A percentile compares a stretch with the other conserved stretches of the same genome.
phyloP scores from a whole-genome alignment of 2,888 invertebrate genomes.

The Meteorus colon region DNA sequence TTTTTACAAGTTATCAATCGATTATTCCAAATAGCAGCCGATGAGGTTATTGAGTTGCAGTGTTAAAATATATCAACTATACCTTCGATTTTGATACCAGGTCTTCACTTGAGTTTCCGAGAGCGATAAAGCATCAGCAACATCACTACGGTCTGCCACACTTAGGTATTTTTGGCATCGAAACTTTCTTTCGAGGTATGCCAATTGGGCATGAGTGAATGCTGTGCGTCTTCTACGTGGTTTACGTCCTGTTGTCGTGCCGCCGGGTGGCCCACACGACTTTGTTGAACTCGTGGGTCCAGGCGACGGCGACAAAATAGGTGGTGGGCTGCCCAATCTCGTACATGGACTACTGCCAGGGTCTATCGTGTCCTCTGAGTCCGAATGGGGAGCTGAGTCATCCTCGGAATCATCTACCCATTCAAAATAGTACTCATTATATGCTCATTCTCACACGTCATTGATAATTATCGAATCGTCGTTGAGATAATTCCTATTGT shows the following conservation, averaged over 20 bases:
- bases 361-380: conserved; percentile 72
- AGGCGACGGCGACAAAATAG: conserved; percentile 65
- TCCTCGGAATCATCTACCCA: conserved; percentile 69
- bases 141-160: conserved; percentile 93
- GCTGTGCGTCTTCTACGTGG: conserved; percentile 90
- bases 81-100: conserved; percentile 95
- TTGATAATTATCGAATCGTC: neutral
- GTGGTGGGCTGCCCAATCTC: conserved; percentile 64
- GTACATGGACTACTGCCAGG: conserved; percentile 71
- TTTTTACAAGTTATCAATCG: neutral
- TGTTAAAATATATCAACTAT: conserved; percentile 54
- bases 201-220: conserved; percentile 94
- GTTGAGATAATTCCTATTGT: conserved; percentile 1
- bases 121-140: conserved; percentile 90
- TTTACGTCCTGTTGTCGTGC: conserved; percentile 79
- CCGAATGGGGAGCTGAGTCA: conserved; percentile 70
- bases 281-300: conserved; percentile 59
- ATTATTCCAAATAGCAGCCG: too few species aligned
- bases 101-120: conserved; percentile 97
- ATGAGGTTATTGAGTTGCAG: neutral
- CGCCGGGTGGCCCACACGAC: conserved; percentile 64
- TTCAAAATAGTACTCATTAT: conserved; percentile 28
- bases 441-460: neutral
- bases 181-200: conserved; percentile 93
- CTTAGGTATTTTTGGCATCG: conserved; percentile 95